Percentiles rank a stretch among this genome's conserved stretches.
phyloP scores from a whole-genome alignment of 2,888 invertebrate genomes.

The Lasioglossum vierecki region DNA sequence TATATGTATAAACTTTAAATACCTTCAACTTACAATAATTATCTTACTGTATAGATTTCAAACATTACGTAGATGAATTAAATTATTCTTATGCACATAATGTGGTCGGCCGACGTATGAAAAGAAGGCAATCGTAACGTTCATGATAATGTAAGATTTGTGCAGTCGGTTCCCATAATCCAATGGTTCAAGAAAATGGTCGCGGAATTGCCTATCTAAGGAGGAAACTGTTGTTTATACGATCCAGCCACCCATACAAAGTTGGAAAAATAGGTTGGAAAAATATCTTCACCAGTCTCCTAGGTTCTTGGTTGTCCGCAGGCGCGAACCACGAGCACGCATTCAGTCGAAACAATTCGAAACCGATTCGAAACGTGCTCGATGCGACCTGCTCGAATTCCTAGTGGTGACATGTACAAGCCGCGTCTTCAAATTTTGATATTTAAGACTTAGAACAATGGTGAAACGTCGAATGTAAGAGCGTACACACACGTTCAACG shows the following conservation, averaged over 20 bases:
- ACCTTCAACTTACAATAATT: slow-evolving; percentile 70
- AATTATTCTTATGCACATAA: slow-evolving; percentile 60
- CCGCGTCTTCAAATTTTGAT: slow-evolving; percentile 47
- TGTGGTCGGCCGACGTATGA: slow-evolving; percentile 65
- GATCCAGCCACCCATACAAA: slow-evolving; percentile 74
- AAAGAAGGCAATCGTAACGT: slow-evolving; percentile 70
- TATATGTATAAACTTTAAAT: slow-evolving; percentile 75
- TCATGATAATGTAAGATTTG: slow-evolving; percentile 72
- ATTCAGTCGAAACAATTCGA: neutral
- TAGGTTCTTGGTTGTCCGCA: slow-evolving; percentile 13
- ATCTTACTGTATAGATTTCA: slow-evolving; percentile 55
- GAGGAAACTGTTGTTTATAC: slow-evolving; percentile 56
- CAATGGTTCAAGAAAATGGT: slow-evolving; percentile 51
- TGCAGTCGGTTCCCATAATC: slow-evolving; percentile 63
- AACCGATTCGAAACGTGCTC: slow-evolving; percentile 9
- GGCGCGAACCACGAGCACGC: neutral
- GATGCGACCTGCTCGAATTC: slow-evolving; percentile 14
- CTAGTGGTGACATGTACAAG: slow-evolving; percentile 37
- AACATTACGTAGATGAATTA: slow-evolving; percentile 55
- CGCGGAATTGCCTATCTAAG: slow-evolving; percentile 57
- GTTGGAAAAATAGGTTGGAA: slow-evolving; percentile 79
- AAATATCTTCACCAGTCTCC: slow-evolving; percentile 66
- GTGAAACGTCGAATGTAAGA: slow-evolving; percentile 59
- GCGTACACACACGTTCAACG: slow-evolving; percentile 37
- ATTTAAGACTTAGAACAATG: slow-evolving; percentile 58